Evolutionary conservation across 1,140 invertebrate species (phyloP).

Genomic region (Dysdera silvatica): DNA sequence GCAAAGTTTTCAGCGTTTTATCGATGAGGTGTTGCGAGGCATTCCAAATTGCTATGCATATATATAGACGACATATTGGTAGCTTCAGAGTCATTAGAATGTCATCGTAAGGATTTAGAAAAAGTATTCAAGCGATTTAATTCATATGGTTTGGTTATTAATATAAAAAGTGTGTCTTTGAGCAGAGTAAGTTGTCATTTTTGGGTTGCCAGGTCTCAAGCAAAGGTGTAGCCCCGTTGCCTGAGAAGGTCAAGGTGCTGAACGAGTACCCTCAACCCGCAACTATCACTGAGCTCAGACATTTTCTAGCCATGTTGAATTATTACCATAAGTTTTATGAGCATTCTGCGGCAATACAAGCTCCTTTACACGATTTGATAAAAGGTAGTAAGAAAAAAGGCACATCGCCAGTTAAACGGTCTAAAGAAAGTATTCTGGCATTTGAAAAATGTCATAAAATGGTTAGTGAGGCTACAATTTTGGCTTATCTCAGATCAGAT

Average conservation of each 20-base stretch:
- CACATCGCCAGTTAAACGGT: slow-evolving; percentile 21
- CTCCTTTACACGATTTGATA: background rate
- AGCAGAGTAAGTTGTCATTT: slow-evolving; percentile 1
- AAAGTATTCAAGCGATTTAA: slow-evolving; percentile 39
- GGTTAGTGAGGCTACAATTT: slow-evolving; percentile 28
- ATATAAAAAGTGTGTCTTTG: slow-evolving; percentile 32
- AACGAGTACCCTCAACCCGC: slow-evolving; percentile 32
- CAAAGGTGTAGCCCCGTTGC: slow-evolving; percentile 15
- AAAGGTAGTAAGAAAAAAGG: background rate
- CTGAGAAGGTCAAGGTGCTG: slow-evolving; percentile 8
- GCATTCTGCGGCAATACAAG: background rate
- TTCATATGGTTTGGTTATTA: slow-evolving; percentile 38
- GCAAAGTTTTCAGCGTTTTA: slow-evolving; percentile 24
- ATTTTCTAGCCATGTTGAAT: slow-evolving; percentile 42
- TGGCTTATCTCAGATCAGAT: slow-evolving; percentile 16
- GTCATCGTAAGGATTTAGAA: slow-evolving; percentile 41
- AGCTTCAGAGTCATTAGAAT: slow-evolving; percentile 36
- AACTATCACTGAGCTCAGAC: slow-evolving; percentile 37
- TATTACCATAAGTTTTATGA: slow-evolving; percentile 37
- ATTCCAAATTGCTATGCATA: background rate
- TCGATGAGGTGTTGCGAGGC: slow-evolving; percentile 6
- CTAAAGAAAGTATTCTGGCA: slow-evolving; percentile 30
- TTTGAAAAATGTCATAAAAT: slow-evolving; percentile 43
- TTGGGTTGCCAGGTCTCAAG: slow-evolving; percentile 6
- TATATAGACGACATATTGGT: slow-evolving; percentile 42